Percentiles rank a stretch among this genome's conserved stretches.
These are phyloP conservation scores for Gymnocheta viridis DNA, from an alignment of 2,888 invertebrate species.

Conservation along the genomic window DNA sequence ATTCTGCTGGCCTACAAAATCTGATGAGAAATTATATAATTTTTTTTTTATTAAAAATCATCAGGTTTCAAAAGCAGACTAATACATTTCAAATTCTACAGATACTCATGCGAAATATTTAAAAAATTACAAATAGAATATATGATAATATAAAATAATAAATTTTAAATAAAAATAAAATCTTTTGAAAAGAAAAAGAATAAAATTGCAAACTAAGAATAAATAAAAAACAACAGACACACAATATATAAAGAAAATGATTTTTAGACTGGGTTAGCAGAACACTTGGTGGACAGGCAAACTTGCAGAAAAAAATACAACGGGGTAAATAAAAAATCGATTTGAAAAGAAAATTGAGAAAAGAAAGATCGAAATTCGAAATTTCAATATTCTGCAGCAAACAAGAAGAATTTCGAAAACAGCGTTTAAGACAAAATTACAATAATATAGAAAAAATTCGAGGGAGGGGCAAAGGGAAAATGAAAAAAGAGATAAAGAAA, in stretches of 20 bases:
- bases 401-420: too few species aligned
- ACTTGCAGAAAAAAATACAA: background rate
- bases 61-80: slow-evolving; percentile 68
- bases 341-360: background rate
- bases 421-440: too few species aligned
- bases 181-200: slow-evolving; percentile 25
- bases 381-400: slow-evolving; percentile 8
- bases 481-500: background rate
- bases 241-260: slow-evolving; percentile 6
- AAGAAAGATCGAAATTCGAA: slow-evolving; percentile 39
- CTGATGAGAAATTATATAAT: slow-evolving; percentile 7
- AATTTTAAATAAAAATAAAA: slow-evolving; percentile 19
- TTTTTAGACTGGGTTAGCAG: slow-evolving; percentile 66
- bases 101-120: slow-evolving; percentile 25
- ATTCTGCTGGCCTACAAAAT: slow-evolving; percentile 34
- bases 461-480: background rate
- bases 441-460: too few species aligned
- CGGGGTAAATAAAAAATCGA: background rate
- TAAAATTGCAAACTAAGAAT: slow-evolving; percentile 55
- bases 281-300: slow-evolving; percentile 51
- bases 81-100: slow-evolving; percentile 6
- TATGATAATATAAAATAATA: slow-evolving; percentile 4
- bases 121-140: slow-evolving; percentile 8
- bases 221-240: slow-evolving; percentile 16
- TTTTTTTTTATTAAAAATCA: slow-evolving; percentile 51